A percentile compares a stretch with the other conserved stretches of the same genome.
These are phyloP conservation scores for Sterrhoptilus dennistouni DNA, from an alignment of 2,113 vertebrate genomes.

Conservation along the genomic window DNA sequence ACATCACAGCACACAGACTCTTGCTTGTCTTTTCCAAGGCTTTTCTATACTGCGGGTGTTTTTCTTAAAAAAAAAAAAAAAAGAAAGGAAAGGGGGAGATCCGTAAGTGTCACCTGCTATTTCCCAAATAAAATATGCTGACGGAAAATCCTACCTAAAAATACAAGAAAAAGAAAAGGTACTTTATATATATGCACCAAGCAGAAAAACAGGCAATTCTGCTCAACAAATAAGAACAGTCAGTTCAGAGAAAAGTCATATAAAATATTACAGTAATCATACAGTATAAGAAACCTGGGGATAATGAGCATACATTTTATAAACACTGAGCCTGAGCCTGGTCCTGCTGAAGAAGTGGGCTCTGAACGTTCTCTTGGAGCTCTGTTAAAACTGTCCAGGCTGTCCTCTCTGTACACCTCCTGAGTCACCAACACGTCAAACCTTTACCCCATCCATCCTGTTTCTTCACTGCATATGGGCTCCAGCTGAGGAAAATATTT, in stretches of 20 bases:
- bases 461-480: background rate
- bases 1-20: background rate
- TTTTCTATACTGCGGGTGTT: slow-evolving; percentile 19
- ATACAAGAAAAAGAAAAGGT: slow-evolving; percentile 3
- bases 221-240: background rate
- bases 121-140: slow-evolving; percentile 35
- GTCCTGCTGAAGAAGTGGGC: background rate
- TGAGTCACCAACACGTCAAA: background rate
- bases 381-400: background rate
- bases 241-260: background rate
- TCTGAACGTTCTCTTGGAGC: background rate
- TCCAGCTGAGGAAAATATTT: background rate
- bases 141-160: slow-evolving; percentile 3
- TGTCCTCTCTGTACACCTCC: background rate
- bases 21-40: slow-evolving; percentile 28
- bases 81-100: slow-evolving; percentile 19
- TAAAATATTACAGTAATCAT: slow-evolving; percentile 4
- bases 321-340: background rate
- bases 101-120: background rate
- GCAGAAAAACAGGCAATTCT: background rate
- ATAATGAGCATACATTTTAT: background rate
- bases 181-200: background rate
- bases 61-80: background rate
- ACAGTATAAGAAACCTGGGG: background rate
- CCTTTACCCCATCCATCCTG: background rate